Evolutionary conservation across 1,140 invertebrate species (phyloP).

Genomic region (Acromyrmex charruanus): DNA sequence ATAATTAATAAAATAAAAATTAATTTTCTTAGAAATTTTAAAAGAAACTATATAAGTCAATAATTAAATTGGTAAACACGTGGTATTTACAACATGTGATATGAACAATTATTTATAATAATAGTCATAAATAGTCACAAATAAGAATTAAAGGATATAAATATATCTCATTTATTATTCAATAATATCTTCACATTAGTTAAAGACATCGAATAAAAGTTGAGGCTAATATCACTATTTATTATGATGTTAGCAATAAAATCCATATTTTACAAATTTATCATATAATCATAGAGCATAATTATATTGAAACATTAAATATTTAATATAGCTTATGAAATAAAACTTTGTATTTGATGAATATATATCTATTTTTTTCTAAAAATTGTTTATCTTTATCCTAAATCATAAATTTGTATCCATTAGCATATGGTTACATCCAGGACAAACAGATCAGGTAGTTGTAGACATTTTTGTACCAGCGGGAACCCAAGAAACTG

Average conservation of each 20-base stretch:
- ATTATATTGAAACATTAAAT: neutral
- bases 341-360: neutral
- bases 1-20: neutral
- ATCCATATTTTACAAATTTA: neutral
- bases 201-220: neutral
- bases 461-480: conserved; percentile 87
- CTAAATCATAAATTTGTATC: neutral
- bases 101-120: neutral
- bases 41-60: neutral
- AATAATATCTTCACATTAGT: neutral
- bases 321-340: neutral
- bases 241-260: too few relatives aligned
- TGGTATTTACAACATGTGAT: neutral
- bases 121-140: neutral
- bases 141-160: neutral
- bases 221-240: neutral
- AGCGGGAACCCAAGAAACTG: conserved; percentile 82
- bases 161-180: neutral
- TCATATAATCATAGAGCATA: neutral
- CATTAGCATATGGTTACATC: conserved; percentile 84
- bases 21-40: neutral
- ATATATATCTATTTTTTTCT: neutral
- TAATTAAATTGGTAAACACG: neutral
- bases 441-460: conserved; percentile 87
- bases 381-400: conserved; percentile 10